These are phyloP conservation scores for Pelodytes ibericus DNA, from an alignment of 2,797 vertebrate species.

Conservation along the genomic window DNA sequence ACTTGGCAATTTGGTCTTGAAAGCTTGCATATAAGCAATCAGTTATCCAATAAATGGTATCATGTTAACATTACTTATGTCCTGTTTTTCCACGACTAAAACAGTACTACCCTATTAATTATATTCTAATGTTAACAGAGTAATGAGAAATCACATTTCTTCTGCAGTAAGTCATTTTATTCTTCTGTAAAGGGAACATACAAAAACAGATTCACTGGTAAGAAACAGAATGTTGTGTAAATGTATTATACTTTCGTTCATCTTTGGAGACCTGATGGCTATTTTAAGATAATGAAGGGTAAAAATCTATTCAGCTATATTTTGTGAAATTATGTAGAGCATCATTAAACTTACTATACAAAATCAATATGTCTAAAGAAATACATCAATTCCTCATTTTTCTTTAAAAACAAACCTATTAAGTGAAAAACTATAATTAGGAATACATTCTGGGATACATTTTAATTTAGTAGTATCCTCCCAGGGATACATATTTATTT, in stretches of 20 bases:
- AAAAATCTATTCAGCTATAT: background rate
- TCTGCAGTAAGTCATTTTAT: too few species aligned
- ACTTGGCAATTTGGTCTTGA: too few species aligned
- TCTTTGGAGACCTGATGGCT: background rate
- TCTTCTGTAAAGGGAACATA: too few species aligned
- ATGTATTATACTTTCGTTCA: background rate
- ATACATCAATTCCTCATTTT: conserved; percentile 19
- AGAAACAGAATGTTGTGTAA: background rate
- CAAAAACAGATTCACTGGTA: too few species aligned
- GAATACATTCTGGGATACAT: conserved; percentile 10
- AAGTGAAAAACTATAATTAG: conserved; percentile 31
- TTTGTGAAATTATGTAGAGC: conserved; percentile 4
- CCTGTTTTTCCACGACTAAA: too few species aligned
- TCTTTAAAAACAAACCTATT: conserved; percentile 15
- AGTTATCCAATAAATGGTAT: too few species aligned
- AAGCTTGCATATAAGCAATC: too few species aligned
- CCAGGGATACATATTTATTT: conserved; percentile 8
- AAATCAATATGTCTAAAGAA: conserved; percentile 31
- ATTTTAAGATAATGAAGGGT: background rate
- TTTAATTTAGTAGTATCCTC: conserved; percentile 19
- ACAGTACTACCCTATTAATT: too few species aligned
- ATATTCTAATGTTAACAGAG: too few species aligned
- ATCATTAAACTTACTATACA: background rate
- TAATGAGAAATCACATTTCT: too few species aligned
- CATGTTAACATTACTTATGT: too few species aligned